Conservation (phyloP, 2,888 invertebrate species). For the Amphipyra berbera region DNA sequence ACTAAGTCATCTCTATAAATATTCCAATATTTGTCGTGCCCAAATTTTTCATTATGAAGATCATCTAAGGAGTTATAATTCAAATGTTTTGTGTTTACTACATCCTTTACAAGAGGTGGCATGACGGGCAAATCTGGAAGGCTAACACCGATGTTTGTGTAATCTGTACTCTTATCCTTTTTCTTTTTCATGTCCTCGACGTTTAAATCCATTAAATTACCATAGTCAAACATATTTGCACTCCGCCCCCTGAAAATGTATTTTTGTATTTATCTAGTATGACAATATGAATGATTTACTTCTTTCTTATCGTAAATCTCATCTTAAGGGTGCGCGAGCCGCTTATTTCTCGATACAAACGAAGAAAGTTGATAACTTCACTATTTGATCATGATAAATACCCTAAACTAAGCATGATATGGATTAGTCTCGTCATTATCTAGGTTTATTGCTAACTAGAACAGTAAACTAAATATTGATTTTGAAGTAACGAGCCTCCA, state of each 20-base stretch:
- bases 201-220: slow-evolving; percentile 30
- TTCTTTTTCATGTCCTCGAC: slow-evolving; percentile 42
- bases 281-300: too few relatives aligned
- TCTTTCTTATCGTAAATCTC: too few relatives aligned
- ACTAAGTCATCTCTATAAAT: slow-evolving; percentile 45
- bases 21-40: slow-evolving; percentile 46
- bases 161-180: slow-evolving; percentile 44
- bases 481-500: too few relatives aligned
- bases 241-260: slow-evolving; percentile 29
- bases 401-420: too few relatives aligned
- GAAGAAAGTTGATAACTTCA: too few relatives aligned
- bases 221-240: slow-evolving; percentile 53
- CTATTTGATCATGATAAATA: too few relatives aligned
- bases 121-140: slow-evolving; percentile 44
- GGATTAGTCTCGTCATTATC: too few relatives aligned
- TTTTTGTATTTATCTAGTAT: too few relatives aligned
- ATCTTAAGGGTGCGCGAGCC: too few relatives aligned
- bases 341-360: too few relatives aligned
- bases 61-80: slow-evolving; percentile 43
- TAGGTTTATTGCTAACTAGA: too few relatives aligned
- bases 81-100: slow-evolving; percentile 45
- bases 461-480: too few relatives aligned
- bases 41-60: slow-evolving; percentile 37
- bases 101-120: slow-evolving; percentile 39
- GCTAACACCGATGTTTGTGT: slow-evolving; percentile 44